A percentile compares a stretch with the other conserved stretches of the same genome.
phyloP scores from a whole-genome alignment of 2,888 invertebrate genomes.

The Prenolepis imparis region DNA sequence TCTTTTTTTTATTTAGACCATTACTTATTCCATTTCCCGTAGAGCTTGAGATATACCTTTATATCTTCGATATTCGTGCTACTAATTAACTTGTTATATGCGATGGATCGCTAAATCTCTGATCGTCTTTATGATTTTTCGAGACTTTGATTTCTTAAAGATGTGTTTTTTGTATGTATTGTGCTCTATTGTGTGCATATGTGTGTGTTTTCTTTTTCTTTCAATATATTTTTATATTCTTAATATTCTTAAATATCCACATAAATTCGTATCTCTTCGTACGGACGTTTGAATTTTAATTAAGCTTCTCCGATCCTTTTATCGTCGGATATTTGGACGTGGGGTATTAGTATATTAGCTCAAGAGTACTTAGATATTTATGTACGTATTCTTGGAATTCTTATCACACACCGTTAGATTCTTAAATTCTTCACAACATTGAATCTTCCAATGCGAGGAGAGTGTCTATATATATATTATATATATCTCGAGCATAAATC shows the following conservation, averaged over 20 bases:
- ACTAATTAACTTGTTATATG: neutral
- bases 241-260: neutral
- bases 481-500: slow-evolving; percentile 4
- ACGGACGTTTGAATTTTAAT: slow-evolving; percentile 15
- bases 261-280: slow-evolving; percentile 18
- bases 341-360: neutral
- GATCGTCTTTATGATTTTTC: neutral
- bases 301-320: slow-evolving; percentile 12
- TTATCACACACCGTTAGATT: neutral
- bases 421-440: slow-evolving; percentile 18
- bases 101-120: neutral
- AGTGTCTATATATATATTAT: neutral
- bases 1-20: slow-evolving; percentile 10
- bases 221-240: neutral
- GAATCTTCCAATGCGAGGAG: neutral
- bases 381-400: neutral
- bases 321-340: slow-evolving; percentile 1
- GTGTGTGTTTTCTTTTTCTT: neutral
- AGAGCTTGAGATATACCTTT: slow-evolving; percentile 23
- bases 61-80: slow-evolving; percentile 22
- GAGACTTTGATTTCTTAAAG: neutral
- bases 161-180: neutral
- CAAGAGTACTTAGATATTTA: neutral
- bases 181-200: neutral
- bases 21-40: neutral